Percentiles rank a stretch among this genome's conserved stretches.
These are phyloP conservation scores for Indicator indicator DNA, from an alignment of 2,113 vertebrate species.

Conservation along the genomic window DNA sequence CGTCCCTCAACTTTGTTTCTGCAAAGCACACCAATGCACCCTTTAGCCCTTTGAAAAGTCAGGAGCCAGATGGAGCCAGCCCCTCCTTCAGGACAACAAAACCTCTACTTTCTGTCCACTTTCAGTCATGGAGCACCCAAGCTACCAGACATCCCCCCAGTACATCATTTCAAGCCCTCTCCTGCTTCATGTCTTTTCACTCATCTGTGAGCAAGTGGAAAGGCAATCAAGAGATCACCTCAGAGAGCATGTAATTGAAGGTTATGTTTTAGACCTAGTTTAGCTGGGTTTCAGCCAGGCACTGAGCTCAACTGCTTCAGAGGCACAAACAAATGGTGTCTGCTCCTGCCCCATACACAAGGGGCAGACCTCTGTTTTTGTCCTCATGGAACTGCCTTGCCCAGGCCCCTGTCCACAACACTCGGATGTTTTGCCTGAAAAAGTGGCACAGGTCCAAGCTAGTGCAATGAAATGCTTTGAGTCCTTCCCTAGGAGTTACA, in stretches of 20 bases:
- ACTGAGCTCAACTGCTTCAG: background rate
- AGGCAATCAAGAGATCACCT: background rate
- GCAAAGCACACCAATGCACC: background rate
- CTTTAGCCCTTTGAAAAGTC: background rate
- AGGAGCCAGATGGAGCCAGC: background rate
- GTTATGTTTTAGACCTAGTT: background rate
- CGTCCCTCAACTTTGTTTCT: background rate
- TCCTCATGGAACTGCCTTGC: background rate
- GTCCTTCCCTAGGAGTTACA: background rate
- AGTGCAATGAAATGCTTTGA: background rate
- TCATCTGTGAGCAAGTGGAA: rapidly evolving
- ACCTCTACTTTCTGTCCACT: background rate
- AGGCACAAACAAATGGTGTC: background rate
- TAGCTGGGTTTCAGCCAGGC: background rate
- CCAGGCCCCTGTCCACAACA: background rate
- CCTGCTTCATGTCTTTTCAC: background rate
- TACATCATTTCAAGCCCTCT: background rate
- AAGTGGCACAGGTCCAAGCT: background rate
- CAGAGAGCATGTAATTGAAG: rapidly evolving
- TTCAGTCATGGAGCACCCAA: background rate
- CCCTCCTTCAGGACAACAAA: background rate
- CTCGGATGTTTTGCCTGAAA: background rate
- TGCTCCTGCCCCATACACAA: background rate
- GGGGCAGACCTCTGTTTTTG: background rate
- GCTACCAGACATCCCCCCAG: rapidly evolving